A percentile compares a stretch with the other conserved stretches of the same genome.
Conservation (phyloP, 2,797 vertebrate genomes). For the Loriculus beryllinus region DNA sequence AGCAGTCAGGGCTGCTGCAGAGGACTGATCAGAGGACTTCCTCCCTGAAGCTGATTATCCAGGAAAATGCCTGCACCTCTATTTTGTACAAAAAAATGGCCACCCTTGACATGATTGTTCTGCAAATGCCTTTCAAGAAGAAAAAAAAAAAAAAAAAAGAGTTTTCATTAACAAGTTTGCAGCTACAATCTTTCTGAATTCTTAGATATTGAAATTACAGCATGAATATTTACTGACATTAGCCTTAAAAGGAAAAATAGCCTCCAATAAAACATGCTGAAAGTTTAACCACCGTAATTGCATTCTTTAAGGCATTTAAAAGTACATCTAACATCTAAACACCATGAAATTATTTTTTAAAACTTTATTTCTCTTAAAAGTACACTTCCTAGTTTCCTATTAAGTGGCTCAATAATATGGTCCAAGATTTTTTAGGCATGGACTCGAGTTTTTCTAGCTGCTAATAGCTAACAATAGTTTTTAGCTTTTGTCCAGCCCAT, state of each 20-base stretch:
- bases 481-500: neutral
- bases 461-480: neutral
- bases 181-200: neutral
- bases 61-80: neutral
- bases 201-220: conserved; percentile 1
- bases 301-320: neutral
- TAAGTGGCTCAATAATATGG: neutral
- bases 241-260: neutral
- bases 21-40: neutral
- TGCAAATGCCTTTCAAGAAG: neutral
- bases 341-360: neutral
- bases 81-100: neutral
- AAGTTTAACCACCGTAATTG: neutral
- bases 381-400: neutral
- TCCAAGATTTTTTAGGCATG: neutral
- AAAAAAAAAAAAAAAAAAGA: neutral
- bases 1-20: neutral
- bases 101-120: neutral
- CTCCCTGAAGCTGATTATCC: neutral
- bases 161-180: neutral
- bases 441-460: neutral
- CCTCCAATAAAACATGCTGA: neutral
- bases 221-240: neutral
- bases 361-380: neutral
- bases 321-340: neutral